phyloP scores from a whole-genome alignment of 2,888 invertebrate genomes.

The Scotopteryx bipunctaria region DNA sequence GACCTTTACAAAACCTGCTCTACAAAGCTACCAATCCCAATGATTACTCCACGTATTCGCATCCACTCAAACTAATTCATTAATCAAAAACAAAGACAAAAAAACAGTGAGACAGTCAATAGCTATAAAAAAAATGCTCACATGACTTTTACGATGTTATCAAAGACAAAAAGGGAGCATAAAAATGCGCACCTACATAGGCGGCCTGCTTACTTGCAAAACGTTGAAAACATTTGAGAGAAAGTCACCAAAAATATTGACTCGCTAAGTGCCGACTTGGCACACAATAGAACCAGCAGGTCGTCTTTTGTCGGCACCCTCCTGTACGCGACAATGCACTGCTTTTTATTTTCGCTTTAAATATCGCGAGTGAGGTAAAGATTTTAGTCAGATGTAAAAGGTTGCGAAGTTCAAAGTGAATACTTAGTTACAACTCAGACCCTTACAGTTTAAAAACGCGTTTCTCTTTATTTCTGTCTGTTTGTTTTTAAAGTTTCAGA shows the following conservation, averaged over 20 bases:
- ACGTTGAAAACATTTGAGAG: conserved; percentile 28
- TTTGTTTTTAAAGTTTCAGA: too few relatives aligned
- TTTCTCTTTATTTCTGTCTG: too few relatives aligned
- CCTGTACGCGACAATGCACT: conserved; percentile 67
- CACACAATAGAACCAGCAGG: conserved; percentile 77
- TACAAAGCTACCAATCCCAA: conserved; percentile 14
- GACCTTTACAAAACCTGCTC: conserved; percentile 5
- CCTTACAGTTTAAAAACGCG: too few relatives aligned
- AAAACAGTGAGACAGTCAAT: conserved; percentile 38
- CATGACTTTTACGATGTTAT: background rate
- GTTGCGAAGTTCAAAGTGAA: background rate
- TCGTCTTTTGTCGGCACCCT: conserved; percentile 70
- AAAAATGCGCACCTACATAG: conserved; percentile 33
- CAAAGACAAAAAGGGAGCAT: conserved; percentile 42
- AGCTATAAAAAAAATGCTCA: background rate
- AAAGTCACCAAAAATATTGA: conserved; percentile 81
- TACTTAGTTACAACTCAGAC: too few relatives aligned
- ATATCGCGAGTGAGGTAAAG: conserved; percentile 57
- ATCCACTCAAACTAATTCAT: conserved; percentile 56
- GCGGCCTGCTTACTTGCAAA: conserved; percentile 29
- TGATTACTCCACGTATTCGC: conserved; percentile 38
- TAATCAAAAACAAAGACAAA: conserved; percentile 57
- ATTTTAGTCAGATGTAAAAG: conserved; percentile 24
- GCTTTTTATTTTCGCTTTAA: conserved; percentile 70
- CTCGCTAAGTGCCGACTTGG: conserved; percentile 77